Evolutionary conservation across 2,113 vertebrate genomes (phyloP).

Genomic region (Equus quagga): DNA sequence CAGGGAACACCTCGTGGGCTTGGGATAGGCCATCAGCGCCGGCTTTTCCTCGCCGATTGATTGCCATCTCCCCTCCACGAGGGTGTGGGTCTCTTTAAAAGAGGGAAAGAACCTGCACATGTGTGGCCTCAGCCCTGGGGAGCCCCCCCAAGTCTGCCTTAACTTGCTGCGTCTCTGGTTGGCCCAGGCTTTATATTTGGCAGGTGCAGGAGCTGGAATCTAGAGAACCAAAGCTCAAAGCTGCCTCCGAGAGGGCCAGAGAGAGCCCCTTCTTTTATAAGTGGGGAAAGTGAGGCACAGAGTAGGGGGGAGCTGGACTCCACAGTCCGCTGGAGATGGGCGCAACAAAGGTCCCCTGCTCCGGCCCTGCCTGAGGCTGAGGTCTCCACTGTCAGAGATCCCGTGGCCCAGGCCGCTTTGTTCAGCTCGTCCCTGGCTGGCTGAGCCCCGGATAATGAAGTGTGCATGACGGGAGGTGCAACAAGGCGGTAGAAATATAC

Average conservation of each 20-base stretch:
- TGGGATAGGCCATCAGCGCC: not conserved
- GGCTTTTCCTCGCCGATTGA: not conserved
- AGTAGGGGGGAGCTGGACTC: not conserved
- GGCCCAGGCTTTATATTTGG: not conserved
- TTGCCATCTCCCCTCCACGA: not conserved
- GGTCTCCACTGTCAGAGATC: not conserved
- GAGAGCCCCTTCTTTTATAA: not conserved
- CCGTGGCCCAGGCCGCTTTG: not conserved
- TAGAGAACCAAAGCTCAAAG: not conserved
- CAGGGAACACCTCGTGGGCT: not conserved
- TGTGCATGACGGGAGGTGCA: not conserved
- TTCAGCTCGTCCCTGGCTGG: not conserved
- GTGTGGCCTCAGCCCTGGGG: fast-evolving
- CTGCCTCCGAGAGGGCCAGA: not conserved
- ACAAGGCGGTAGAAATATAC: not conserved
- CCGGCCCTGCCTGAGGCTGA: not conserved
- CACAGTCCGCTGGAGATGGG: not conserved
- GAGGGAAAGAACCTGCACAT: fast-evolving
- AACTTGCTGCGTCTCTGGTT: not conserved
- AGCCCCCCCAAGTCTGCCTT: not conserved
- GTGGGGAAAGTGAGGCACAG: conserved; percentile 49
- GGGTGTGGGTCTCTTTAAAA: not conserved
- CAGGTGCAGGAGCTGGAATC: not conserved
- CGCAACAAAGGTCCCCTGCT: not conserved
- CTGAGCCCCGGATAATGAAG: conserved; percentile 37